Conservation (phyloP, 2,113 vertebrate genomes). For the Psephotus haematonotus region DNA sequence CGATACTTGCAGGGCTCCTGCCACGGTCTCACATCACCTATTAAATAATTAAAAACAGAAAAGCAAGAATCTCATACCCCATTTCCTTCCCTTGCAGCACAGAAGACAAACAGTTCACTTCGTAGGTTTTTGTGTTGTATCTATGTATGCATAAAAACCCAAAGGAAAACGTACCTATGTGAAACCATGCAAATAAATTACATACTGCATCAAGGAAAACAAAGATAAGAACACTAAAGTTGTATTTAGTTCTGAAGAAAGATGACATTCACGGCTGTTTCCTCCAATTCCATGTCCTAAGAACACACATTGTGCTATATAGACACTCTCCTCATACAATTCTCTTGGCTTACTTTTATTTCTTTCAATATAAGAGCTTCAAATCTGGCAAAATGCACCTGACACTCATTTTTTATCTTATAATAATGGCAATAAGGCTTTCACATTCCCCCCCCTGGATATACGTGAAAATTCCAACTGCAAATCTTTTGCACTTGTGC, state of each 20-base stretch:
- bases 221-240: neutral
- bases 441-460: neutral
- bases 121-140: neutral
- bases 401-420: neutral
- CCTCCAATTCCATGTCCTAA: neutral
- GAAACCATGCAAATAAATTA: neutral
- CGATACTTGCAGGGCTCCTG: neutral
- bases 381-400: neutral
- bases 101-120: neutral
- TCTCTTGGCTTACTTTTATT: neutral
- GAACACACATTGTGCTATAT: neutral
- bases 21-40: neutral
- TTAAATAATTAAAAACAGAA: neutral
- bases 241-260: neutral
- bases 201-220: neutral
- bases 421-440: neutral
- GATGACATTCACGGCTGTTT: fast-evolving
- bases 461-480: neutral
- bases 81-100: neutral
- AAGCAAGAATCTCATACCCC: neutral
- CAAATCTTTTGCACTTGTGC: neutral
- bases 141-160: neutral
- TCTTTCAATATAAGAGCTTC: neutral
- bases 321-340: neutral
- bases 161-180: neutral